Base-by-base conservation (phyloP, 1,140 invertebrate species). In the Wasmannia auropunctata region DNA sequence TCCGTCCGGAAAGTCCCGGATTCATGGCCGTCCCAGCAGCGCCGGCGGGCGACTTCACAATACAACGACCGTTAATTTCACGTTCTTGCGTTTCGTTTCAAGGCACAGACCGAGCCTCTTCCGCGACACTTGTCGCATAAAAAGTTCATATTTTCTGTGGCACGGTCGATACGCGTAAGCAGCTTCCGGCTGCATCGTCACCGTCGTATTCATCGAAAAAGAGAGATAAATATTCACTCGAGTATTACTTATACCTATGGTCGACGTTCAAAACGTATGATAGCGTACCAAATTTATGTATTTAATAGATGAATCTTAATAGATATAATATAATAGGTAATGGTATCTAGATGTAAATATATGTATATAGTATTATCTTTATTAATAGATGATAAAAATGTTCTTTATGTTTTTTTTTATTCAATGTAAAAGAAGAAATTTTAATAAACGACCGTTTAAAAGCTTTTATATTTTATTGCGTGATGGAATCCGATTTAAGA, bases 131-230 rank as follows among this genome's bases (percentile, higher is more conserved):
- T 6, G n/a, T 40, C 49, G 7, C 34, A 14, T 65, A 67, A 56
- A 67, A 70, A 81, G 28, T 51, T 54, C 62, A 16, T 28, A 51
- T 80, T 80, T 67, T n/a, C 60, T 31, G 31, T n/a, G 58, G 43
- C 28, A 14, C 75, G 49, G 34, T 81, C 79, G 79, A 72, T 81
- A 81, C 25, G 49, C 34, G 37, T 34, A 19, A 25, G 51, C 19
- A 54, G 49, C 25, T 81, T 81, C 79, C 79, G 65, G 34, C 31
- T 43, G 54, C 34, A 46, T 40, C 62, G 16, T 69, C 19, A 43
- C 25, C 40, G 40, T 49, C 22, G 14, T 40, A 51, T 54, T 40
- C 63, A 40, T 10, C 49, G 65, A 7, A 3, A 37, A 51, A 51
- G 14, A 4, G 28, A 14, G 34, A 54, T 31, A 25, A 56, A 43